Percentiles rank a stretch among this genome's conserved stretches.
phyloP scores from a whole-genome alignment of 2,113 vertebrate genomes.

The zebrafish (Danio rerio) region GRCz12tu NC_133185.1:23531501-23532000 shows the following conservation, averaged over 20 bases:
- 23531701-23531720: constrained; percentile 42
- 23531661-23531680: constrained; percentile 31
- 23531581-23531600: constrained; percentile 23
- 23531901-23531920: too few species aligned
- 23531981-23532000: too few species aligned
- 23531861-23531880: too few species aligned
- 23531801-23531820: background rate
- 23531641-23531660: constrained; percentile 21
- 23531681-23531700: constrained; percentile 50
- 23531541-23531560: constrained; percentile 34
- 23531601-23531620: constrained; percentile 9
- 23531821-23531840: background rate
- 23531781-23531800: constrained; percentile 18
- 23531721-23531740: constrained; percentile 6
- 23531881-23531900: too few species aligned
- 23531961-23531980: too few species aligned
- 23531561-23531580: constrained; percentile 28
- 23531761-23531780: background rate
- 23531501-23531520: constrained; percentile 38
- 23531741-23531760: constrained; percentile 9
- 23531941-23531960: too few species aligned
- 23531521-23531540: constrained; percentile 29
- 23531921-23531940: too few species aligned
- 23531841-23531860: constrained; percentile 11
- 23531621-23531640: constrained; percentile 11